These are phyloP conservation scores for Amazona finschi DNA, from an alignment of 2,797 vertebrate genomes.

Conservation along the genomic window DNA sequence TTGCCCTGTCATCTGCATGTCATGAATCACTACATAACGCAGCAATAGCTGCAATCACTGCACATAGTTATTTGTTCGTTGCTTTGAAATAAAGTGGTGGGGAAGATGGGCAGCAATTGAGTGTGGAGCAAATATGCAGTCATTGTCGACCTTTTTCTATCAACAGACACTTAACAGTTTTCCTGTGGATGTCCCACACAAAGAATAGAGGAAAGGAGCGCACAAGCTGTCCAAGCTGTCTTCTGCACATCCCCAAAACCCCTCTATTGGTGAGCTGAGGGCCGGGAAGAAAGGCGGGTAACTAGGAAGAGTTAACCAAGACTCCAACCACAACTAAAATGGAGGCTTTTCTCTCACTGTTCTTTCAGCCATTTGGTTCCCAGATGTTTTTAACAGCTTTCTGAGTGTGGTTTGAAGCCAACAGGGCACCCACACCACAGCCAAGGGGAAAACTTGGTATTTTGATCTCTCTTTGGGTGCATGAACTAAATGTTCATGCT, in stretches of 20 bases:
- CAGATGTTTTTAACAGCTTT: background rate
- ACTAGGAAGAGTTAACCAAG: background rate
- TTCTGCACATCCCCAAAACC: background rate
- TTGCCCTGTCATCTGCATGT: constrained; percentile 56
- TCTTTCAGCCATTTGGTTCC: background rate
- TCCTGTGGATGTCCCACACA: background rate
- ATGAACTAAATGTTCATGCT: background rate
- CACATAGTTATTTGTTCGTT: background rate
- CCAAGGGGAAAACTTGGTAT: background rate
- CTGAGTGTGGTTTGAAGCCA: background rate
- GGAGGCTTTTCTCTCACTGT: background rate
- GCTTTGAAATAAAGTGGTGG: background rate
- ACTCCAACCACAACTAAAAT: background rate
- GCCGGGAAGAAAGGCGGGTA: background rate
- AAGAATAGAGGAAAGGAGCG: background rate
- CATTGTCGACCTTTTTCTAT: background rate
- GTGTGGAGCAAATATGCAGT: background rate
- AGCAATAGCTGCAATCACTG: background rate
- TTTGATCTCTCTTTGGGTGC: background rate
- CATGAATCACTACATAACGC: background rate
- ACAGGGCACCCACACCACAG: background rate
- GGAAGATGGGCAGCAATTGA: background rate
- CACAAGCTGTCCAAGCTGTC: background rate
- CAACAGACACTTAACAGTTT: background rate
- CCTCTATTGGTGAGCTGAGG: background rate